Conservation (phyloP, 2,113 vertebrate species). For the Chloebia gouldiae region DNA sequence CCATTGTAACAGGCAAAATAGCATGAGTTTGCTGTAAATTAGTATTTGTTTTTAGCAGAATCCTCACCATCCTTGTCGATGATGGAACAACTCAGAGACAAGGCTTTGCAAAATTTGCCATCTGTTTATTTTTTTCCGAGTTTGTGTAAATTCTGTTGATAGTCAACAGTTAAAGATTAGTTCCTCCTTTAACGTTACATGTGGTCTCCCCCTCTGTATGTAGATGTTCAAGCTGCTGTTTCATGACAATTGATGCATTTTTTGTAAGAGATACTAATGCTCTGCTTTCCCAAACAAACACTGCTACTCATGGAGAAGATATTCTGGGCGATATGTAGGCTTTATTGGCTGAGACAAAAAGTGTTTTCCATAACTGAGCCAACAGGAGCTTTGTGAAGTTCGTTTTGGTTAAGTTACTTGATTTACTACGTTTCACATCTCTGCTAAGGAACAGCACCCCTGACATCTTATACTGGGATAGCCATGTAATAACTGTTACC, state of each 20-base stretch:
- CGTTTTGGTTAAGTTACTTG: background rate
- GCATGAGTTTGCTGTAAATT: background rate
- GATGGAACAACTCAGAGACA: background rate
- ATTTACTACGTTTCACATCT: background rate
- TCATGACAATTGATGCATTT: background rate
- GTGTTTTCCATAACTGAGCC: background rate
- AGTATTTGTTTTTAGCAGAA: background rate
- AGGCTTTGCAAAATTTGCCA: background rate
- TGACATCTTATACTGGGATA: background rate
- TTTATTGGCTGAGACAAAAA: background rate
- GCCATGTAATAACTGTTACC: background rate
- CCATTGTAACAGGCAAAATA: background rate
- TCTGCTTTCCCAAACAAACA: background rate
- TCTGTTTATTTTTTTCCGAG: background rate
- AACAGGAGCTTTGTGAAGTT: background rate
- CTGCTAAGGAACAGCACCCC: background rate
- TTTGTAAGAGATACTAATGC: background rate
- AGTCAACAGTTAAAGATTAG: background rate
- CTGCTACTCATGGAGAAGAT: background rate
- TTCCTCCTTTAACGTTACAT: background rate
- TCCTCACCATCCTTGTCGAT: background rate
- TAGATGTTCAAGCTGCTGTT: background rate
- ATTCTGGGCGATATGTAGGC: background rate
- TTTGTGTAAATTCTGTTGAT: background rate
- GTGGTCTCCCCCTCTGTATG: background rate